Percentiles rank a stretch among this genome's conserved stretches.
Evolutionary conservation across 2,888 invertebrate species (phyloP).

Genomic region (Chouioia cunea): DNA sequence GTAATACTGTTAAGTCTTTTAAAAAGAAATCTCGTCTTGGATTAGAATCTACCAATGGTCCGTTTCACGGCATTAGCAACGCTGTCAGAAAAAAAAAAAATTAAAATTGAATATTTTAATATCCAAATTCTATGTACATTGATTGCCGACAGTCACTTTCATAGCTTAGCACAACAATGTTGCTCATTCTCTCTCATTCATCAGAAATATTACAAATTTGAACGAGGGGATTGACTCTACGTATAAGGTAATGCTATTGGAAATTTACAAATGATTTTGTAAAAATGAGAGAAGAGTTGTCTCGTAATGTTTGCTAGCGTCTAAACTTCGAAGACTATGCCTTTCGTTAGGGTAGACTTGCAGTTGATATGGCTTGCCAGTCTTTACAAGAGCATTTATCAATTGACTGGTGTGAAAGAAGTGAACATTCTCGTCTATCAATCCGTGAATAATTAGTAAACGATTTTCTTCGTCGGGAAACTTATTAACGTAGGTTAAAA

Average conservation of each 20-base stretch:
- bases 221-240: conserved; percentile 7
- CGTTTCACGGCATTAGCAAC: conserved; percentile 24
- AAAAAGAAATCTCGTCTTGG: conserved; percentile 46
- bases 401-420: conserved; percentile 95
- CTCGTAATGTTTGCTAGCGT: conserved; percentile 97
- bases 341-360: conserved; percentile 97
- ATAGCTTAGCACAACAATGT: conserved; percentile 42
- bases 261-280: conserved; percentile 79
- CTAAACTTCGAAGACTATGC: conserved; percentile 93
- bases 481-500: conserved; percentile 85
- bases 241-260: conserved; percentile 35
- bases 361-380: conserved; percentile 96
- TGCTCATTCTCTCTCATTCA: conserved; percentile 20
- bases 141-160: conserved; percentile 58
- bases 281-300: conserved; percentile 93
- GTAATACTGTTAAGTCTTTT: conserved; percentile 49
- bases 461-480: conserved; percentile 95
- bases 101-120: conserved; percentile 39
- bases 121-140: conserved; percentile 55
- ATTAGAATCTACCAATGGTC: conserved; percentile 37
- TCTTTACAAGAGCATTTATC: conserved; percentile 88
- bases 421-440: conserved; percentile 99
- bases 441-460: conserved; percentile 94
- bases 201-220: conserved; percentile 33
- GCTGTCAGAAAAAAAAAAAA: conserved; percentile 30